A percentile compares a stretch with the other conserved stretches of the same genome.
These are phyloP conservation scores for Tychaedon coryphoeus DNA, from an alignment of 2,113 vertebrate species.

Conservation along the genomic window DNA sequence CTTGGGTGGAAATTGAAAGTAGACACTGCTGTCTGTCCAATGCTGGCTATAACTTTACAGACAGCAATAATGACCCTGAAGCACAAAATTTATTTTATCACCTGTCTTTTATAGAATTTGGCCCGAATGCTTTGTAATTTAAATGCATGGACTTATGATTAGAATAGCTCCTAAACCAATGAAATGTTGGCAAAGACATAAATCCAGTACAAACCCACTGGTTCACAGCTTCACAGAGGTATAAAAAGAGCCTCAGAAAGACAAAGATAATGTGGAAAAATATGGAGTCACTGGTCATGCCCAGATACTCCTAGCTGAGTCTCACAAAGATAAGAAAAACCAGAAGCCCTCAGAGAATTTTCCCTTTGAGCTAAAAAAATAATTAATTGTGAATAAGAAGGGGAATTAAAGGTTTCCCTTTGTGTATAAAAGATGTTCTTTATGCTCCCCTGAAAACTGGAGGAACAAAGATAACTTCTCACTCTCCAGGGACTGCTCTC, in stretches of 20 bases:
- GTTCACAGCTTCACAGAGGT: conserved; percentile 40
- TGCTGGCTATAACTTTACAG: conserved; percentile 19
- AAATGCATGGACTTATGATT: conserved; percentile 57
- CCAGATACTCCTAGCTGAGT: background rate
- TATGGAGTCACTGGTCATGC: background rate
- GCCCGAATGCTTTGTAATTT: conserved; percentile 54
- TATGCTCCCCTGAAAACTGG: background rate
- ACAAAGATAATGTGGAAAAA: conserved; percentile 13
- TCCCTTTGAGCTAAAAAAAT: background rate
- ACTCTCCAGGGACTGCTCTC: background rate
- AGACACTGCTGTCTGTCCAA: background rate
- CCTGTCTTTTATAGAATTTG: conserved; percentile 58
- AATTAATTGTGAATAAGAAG: background rate
- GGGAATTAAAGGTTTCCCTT: background rate
- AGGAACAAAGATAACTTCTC: background rate
- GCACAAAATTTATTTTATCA: conserved; percentile 49
- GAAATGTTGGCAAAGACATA: conserved; percentile 36
- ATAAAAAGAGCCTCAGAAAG: conserved; percentile 24
- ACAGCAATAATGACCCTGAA: conserved; percentile 15
- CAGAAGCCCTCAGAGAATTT: background rate
- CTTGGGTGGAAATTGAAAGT: background rate
- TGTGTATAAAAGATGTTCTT: background rate
- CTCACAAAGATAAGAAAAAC: background rate
- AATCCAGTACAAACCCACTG: conserved; percentile 28
- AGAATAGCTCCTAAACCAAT: conserved; percentile 48